Conservation (phyloP, 37 sponge, comb jelly and placozoan species). For the Ianthella basta region DNA sequence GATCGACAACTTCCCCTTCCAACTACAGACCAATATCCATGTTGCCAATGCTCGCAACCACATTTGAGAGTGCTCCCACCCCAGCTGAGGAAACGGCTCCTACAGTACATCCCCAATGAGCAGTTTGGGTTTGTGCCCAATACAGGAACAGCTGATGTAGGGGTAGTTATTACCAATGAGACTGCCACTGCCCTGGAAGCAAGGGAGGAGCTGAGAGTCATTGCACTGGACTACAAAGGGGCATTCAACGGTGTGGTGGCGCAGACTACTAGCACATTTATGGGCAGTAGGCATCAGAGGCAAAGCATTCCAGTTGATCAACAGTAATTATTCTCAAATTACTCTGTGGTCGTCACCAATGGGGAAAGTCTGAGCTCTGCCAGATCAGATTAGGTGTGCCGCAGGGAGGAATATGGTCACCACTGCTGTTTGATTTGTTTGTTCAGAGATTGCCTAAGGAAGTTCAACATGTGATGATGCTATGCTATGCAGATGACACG, state of each 20-base stretch:
- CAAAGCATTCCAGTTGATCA: background rate
- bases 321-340: background rate
- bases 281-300: slow-evolving; percentile 8
- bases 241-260: slow-evolving; percentile 25
- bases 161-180: slow-evolving; percentile 24
- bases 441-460: background rate
- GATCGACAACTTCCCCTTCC: background rate
- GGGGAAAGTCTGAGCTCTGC: background rate
- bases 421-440: slow-evolving; percentile 9
- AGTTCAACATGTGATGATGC: slow-evolving; percentile 14
- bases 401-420: slow-evolving; percentile 31
- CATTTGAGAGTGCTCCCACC: background rate
- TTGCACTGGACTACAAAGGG: slow-evolving; percentile 8
- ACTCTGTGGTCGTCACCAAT: background rate
- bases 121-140: slow-evolving; percentile 14
- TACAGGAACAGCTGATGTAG: slow-evolving; percentile 9
- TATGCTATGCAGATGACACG: slow-evolving; percentile 29
- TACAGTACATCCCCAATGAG: slow-evolving; percentile 2
- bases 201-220: background rate
- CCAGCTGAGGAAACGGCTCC: background rate
- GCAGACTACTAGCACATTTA: slow-evolving; percentile 7
- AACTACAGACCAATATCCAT: slow-evolving; percentile 29
- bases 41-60: slow-evolving; percentile 1
- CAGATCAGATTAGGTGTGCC: slow-evolving; percentile 21
- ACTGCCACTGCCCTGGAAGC: background rate